These are phyloP conservation scores for Fundulus diaphanus DNA, from an alignment of 2,797 vertebrate genomes.

Conservation along the genomic window DNA sequence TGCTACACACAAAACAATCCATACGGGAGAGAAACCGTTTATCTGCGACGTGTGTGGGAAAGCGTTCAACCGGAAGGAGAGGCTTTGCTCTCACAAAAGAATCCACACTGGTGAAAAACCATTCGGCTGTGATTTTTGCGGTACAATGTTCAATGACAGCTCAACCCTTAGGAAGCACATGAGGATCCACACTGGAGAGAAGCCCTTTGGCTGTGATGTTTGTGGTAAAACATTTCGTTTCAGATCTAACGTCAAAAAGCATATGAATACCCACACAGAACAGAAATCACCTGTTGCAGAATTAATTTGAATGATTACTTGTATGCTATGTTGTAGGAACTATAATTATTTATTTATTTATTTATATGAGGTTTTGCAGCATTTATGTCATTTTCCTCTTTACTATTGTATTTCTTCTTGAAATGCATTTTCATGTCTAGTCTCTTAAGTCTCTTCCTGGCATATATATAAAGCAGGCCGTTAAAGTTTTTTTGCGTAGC, in stretches of 20 bases:
- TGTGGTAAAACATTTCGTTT: conserved; percentile 3
- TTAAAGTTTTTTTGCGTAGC: too few relatives aligned
- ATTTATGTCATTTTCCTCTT: too few relatives aligned
- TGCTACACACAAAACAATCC: conserved; percentile 4
- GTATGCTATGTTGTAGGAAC: not conserved
- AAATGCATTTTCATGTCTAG: too few relatives aligned
- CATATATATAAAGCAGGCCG: too few relatives aligned
- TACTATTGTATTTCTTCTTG: too few relatives aligned
- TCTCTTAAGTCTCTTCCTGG: too few relatives aligned
- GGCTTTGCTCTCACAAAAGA: conserved; percentile 1
- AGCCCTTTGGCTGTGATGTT: conserved; percentile 4
- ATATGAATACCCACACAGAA: conserved; percentile 1
- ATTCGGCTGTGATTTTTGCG: conserved; percentile 5
- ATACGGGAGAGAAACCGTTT: conserved; percentile 1
- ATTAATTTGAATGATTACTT: too few relatives aligned
- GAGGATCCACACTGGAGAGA: conserved; percentile 5
- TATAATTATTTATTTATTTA: not conserved
- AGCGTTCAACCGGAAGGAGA: conserved; percentile 2
- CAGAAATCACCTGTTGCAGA: not conserved
- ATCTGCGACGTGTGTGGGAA: not conserved
- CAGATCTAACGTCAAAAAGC: conserved; percentile 7
- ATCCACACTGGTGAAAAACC: conserved; percentile 6
- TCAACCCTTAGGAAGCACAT: conserved; percentile 5
- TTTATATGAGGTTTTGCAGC: too few relatives aligned
- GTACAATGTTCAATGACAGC: conserved; percentile 5